Percentiles rank a stretch among this genome's conserved stretches.
Conservation (phyloP, 2,113 vertebrate species). For the Sinocyclocheilus anophthalmus region DNA sequence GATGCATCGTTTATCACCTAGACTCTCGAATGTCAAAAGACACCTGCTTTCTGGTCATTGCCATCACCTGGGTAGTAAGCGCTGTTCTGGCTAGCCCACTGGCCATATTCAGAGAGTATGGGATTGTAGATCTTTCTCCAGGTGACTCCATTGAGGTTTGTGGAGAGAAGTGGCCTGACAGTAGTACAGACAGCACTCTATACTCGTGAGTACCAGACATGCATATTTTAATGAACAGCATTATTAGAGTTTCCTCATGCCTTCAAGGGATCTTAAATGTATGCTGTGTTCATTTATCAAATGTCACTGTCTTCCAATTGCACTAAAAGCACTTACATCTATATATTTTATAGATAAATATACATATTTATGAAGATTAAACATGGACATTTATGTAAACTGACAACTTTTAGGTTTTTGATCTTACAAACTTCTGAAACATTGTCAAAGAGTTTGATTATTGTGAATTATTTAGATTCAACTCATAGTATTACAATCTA, state of each 20-base stretch:
- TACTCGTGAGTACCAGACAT: conserved; percentile 68
- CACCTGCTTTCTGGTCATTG: conserved; percentile 86
- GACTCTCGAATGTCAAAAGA: conserved; percentile 90
- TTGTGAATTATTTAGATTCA: neutral
- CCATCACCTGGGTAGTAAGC: conserved; percentile 85
- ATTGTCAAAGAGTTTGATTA: neutral
- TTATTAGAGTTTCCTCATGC: neutral
- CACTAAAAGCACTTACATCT: neutral
- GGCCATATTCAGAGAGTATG: conserved; percentile 92
- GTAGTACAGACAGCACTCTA: conserved; percentile 81
- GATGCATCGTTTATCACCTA: conserved; percentile 88
- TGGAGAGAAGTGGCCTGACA: conserved; percentile 87
- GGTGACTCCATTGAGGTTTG: conserved; percentile 85
- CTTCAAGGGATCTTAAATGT: neutral
- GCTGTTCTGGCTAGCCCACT: conserved; percentile 89
- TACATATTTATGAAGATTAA: neutral
- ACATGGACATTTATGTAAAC: neutral
- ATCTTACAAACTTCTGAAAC: neutral
- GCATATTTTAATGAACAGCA: conserved; percentile 9
- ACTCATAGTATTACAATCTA: too few species aligned
- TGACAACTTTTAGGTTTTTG: neutral
- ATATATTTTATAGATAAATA: neutral
- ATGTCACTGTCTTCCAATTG: neutral
- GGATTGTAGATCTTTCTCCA: conserved; percentile 78
- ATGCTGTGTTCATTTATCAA: conserved; percentile 20